Conservation (phyloP, 2,797 vertebrate genomes). For the Thunnus albacares region DNA sequence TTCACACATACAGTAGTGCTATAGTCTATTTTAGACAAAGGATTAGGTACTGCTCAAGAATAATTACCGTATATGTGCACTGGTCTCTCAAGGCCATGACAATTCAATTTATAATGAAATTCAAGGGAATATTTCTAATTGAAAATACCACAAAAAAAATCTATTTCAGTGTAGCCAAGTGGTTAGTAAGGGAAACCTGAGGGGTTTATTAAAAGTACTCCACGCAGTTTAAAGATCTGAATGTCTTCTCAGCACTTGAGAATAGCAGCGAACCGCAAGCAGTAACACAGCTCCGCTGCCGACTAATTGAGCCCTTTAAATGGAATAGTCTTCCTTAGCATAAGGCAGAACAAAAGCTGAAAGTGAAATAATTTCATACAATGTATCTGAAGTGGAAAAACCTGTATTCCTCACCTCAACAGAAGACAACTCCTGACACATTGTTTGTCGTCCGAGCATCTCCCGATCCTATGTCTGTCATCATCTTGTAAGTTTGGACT, state of each 20-base stretch:
- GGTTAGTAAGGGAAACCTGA: constrained; percentile 53
- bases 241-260: constrained; percentile 46
- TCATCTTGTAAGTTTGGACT: background rate
- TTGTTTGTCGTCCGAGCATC: background rate
- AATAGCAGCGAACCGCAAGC: constrained; percentile 22
- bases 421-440: background rate
- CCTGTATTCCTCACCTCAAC: background rate
- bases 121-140: constrained; percentile 74
- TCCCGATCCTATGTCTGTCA: background rate
- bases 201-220: constrained; percentile 69
- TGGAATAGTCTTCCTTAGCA: constrained; percentile 21
- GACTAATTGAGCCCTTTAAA: constrained; percentile 59
- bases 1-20: constrained; percentile 34
- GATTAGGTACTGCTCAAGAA: constrained; percentile 57
- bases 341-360: constrained; percentile 44
- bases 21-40: constrained; percentile 59
- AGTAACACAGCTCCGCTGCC: constrained; percentile 22
- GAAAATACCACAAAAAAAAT: constrained; percentile 66
- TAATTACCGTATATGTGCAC: constrained; percentile 68
- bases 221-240: constrained; percentile 55
- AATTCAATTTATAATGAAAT: constrained; percentile 67
- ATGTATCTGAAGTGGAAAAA: constrained; percentile 10
- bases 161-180: constrained; percentile 51
- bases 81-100: constrained; percentile 48
- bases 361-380: constrained; percentile 23